phyloP scores from a whole-genome alignment of 2,888 invertebrate species.

The Laspeyria flexula region DNA sequence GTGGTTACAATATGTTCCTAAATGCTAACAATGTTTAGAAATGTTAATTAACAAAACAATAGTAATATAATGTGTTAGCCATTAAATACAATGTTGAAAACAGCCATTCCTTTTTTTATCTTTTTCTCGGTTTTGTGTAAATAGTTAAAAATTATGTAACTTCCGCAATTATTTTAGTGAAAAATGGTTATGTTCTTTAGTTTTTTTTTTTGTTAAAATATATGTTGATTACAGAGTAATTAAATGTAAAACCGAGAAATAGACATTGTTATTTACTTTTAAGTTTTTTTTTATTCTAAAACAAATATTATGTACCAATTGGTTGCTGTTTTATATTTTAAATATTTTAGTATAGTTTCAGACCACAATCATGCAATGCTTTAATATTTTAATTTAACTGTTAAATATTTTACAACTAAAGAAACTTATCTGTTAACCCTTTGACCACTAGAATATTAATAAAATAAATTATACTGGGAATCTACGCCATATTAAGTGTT shows the following conservation, averaged over 20 bases:
- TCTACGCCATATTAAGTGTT: too few relatives aligned
- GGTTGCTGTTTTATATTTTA: slow-evolving; percentile 20
- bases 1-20: too few relatives aligned
- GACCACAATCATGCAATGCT: background rate
- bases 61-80: too few relatives aligned
- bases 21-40: too few relatives aligned
- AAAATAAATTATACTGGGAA: too few relatives aligned
- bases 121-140: slow-evolving; percentile 38
- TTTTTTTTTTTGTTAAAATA: background rate
- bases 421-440: too few relatives aligned
- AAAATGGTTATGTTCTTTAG: too few relatives aligned
- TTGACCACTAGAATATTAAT: too few relatives aligned
- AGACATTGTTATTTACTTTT: slow-evolving; percentile 50
- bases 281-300: slow-evolving; percentile 31
- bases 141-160: slow-evolving; percentile 13
- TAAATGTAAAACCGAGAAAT: slow-evolving; percentile 35
- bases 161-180: too few relatives aligned
- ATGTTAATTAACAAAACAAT: too few relatives aligned
- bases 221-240: background rate
- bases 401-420: background rate
- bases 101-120: slow-evolving; percentile 45
- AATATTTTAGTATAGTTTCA: background rate
- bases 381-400: background rate
- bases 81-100: slow-evolving; percentile 21
- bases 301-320: slow-evolving; percentile 14